Evolutionary conservation across 2,113 vertebrate species (phyloP).

Genomic region (Cygnus buccinator): DNA sequence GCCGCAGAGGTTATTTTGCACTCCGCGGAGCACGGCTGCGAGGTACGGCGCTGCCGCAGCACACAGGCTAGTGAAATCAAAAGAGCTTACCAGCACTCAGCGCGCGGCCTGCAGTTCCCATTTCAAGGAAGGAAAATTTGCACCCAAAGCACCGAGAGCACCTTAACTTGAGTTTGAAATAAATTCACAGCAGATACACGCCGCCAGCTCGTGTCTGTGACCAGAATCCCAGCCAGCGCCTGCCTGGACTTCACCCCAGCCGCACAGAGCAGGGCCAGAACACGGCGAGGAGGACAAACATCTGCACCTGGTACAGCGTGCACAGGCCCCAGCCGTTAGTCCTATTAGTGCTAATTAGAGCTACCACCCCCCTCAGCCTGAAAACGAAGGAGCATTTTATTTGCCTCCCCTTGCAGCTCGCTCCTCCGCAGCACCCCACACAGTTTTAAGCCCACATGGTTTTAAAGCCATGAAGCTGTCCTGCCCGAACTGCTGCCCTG

Average conservation of each 20-base stretch:
- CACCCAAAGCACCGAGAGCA: slow-evolving; percentile 24
- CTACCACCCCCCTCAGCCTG: not conserved
- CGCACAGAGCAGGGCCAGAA: not conserved
- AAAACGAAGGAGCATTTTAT: rapidly evolving
- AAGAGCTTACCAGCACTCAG: not conserved
- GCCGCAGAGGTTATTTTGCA: not conserved
- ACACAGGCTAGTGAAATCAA: not conserved
- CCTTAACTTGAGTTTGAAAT: not conserved
- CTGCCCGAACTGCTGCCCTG: rapidly evolving
- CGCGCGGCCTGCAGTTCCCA: not conserved
- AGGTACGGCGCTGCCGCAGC: not conserved
- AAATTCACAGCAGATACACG: slow-evolving; percentile 19
- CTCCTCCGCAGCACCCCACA: rapidly evolving
- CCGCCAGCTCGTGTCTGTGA: slow-evolving; percentile 29
- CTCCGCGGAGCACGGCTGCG: not conserved
- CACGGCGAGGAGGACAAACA: not conserved
- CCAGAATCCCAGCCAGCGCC: slow-evolving; percentile 26
- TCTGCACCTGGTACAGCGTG: not conserved
- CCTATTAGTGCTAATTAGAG: not conserved
- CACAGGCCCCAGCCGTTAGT: not conserved
- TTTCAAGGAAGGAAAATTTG: not conserved
- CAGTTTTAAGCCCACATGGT: too few species aligned
- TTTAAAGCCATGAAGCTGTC: rapidly evolving
- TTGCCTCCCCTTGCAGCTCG: not conserved
- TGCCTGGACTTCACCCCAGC: not conserved